These are phyloP conservation scores for Maniola hyperantus DNA, from an alignment of 2,888 invertebrate species.

Conservation along the genomic window DNA sequence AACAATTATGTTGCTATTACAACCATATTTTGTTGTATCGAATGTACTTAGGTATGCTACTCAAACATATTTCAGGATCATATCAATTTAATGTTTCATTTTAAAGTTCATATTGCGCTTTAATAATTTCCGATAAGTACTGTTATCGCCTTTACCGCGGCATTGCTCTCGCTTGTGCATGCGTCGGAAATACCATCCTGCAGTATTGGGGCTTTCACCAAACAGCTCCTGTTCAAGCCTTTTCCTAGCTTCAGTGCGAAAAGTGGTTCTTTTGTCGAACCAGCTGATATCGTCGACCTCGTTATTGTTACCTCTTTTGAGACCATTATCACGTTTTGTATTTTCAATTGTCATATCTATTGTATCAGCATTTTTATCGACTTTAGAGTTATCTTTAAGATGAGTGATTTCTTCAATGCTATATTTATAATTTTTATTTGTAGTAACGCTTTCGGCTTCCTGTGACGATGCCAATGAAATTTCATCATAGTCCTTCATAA, in stretches of 20 bases:
- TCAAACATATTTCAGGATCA: slow-evolving; percentile 3
- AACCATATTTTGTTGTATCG: not conserved
- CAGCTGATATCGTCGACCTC: slow-evolving; percentile 47
- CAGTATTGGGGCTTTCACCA: slow-evolving; percentile 62
- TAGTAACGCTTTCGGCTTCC: slow-evolving; percentile 52
- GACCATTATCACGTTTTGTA: slow-evolving; percentile 37
- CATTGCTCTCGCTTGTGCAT: slow-evolving; percentile 76
- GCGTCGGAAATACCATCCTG: slow-evolving; percentile 76
- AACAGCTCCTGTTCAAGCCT: slow-evolving; percentile 65
- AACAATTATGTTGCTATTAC: slow-evolving; percentile 4
- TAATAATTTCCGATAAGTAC: slow-evolving; percentile 58
- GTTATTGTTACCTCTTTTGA: slow-evolving; percentile 30
- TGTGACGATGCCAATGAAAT: slow-evolving; percentile 53
- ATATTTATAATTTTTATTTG: slow-evolving; percentile 49
- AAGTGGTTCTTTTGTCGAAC: slow-evolving; percentile 65
- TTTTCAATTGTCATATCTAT: slow-evolving; percentile 42
- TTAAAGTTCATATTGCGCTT: slow-evolving; percentile 70
- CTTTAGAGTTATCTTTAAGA: slow-evolving; percentile 43
- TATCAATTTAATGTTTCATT: slow-evolving; percentile 59
- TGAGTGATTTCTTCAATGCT: slow-evolving; percentile 46
- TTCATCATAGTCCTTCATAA: slow-evolving; percentile 69
- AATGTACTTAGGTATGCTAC: not conserved
- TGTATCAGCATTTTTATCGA: slow-evolving; percentile 47
- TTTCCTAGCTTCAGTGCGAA: slow-evolving; percentile 66
- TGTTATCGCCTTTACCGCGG: slow-evolving; percentile 66